Evolutionary conservation across 2,797 vertebrate species (phyloP).

Genomic region (Enteromius fasciolatus): DNA sequence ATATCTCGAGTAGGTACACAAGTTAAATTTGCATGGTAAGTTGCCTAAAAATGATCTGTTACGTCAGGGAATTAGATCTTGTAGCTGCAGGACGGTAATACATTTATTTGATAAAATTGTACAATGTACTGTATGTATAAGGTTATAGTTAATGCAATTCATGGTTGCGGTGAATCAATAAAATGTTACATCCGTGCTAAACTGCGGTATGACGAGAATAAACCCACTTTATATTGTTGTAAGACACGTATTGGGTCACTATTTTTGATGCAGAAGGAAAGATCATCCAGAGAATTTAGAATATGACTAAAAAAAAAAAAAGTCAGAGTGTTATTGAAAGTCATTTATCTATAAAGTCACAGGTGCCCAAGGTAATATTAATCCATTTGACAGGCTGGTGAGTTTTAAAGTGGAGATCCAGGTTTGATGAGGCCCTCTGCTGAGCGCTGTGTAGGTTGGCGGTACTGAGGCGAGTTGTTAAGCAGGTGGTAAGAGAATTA

Average conservation of each 20-base stretch:
- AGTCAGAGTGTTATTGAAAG: slow-evolving; percentile 35
- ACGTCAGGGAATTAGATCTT: not conserved
- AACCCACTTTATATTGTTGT: too few species aligned
- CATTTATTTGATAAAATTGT: not conserved
- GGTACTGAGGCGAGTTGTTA: slow-evolving; percentile 22
- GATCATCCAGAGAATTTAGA: not conserved
- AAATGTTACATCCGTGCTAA: not conserved
- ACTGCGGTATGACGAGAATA: not conserved
- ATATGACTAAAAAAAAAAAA: slow-evolving; percentile 16
- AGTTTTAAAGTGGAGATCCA: slow-evolving; percentile 50
- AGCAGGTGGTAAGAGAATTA: slow-evolving; percentile 70
- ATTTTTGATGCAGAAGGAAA: not conserved
- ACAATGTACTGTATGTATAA: too few species aligned
- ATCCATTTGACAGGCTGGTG: slow-evolving; percentile 45
- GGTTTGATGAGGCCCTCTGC: slow-evolving; percentile 49
- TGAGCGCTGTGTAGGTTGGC: slow-evolving; percentile 39
- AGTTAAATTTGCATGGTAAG: not conserved
- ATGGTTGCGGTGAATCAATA: not conserved
- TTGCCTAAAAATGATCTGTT: not conserved
- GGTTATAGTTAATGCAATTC: too few species aligned
- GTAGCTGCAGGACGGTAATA: not conserved
- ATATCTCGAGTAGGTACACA: not conserved
- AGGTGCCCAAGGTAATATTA: slow-evolving; percentile 32
- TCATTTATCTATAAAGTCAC: slow-evolving; percentile 45
- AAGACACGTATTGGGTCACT: not conserved